Evolutionary conservation across 2,113 vertebrate genomes (phyloP), one percentile per base, ranked within the genome.

Genomic region (Bubo blakistoni): DNA sequence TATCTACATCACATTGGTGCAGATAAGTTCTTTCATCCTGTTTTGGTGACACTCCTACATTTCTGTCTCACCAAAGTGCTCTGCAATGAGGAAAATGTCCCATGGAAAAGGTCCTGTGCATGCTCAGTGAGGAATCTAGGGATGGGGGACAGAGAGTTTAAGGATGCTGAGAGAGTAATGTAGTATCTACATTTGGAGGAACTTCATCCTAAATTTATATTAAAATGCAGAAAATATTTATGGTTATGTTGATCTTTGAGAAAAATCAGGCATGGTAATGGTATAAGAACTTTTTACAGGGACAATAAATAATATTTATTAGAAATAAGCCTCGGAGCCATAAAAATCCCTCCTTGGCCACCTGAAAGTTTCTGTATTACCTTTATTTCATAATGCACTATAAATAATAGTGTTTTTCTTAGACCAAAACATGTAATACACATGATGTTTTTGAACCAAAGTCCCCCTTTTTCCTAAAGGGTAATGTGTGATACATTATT

Each of bases 171-270:
- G 29, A 74, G 19, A 52, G 2, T 32, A 84, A 77, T 26, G 3
- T 42, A 69, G 9, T 46, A 44, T 49, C 46, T 95, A 24, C 12
- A 55, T 84, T 40, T 65, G 22, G 42, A 81, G 32, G 16, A 92
- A 32, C 32, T 82, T 90, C 16, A 69, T 63, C 21, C 16, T 8
- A 84, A 63, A 61, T 38, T 15, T 66, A 66, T 10, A 11, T 24
- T 88, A 71, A 95, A 87, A 6, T 40, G 13, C 27, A 90, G 70
- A 72, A 82, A 87, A 90, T 80, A 95, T 89, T 81, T 92, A 84
- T 47, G 38, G 13, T 49, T 90, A 76, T 69, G 62, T 69, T 92
- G 46, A 63, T 85, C 46, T 25, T 83, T 77, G 63, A 86, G 58
- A 88, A 94, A 93, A 86, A 70, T 57, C 24, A 58, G 58, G 7